Conservation (phyloP, 2,797 vertebrate species). For the Rhinatrema bivittatum region DNA sequence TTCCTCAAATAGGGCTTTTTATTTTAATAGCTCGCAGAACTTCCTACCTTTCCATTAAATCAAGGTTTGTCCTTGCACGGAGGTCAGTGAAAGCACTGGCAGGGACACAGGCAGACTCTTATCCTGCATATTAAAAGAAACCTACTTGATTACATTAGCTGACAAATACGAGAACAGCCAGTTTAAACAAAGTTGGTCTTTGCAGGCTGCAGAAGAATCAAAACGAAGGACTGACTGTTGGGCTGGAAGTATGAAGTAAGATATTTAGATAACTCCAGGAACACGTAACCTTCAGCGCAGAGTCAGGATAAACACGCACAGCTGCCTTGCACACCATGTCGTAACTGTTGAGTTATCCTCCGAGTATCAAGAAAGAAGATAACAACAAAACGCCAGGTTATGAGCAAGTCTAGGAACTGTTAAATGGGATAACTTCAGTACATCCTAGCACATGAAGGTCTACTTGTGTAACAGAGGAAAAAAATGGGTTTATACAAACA, state of each 20-base stretch:
- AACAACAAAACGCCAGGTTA: too few relatives aligned
- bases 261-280: not conserved
- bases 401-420: too few relatives aligned
- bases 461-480: too few relatives aligned
- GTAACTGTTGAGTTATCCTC: too few relatives aligned
- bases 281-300: too few relatives aligned
- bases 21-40: slow-evolving; percentile 15
- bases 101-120: slow-evolving; percentile 12
- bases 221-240: not conserved
- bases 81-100: not conserved
- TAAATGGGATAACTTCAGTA: too few relatives aligned
- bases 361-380: too few relatives aligned
- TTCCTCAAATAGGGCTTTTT: slow-evolving; percentile 15
- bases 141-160: not conserved
- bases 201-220: not conserved
- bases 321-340: too few relatives aligned
- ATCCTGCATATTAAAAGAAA: slow-evolving; percentile 11
- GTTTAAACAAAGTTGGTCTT: not conserved
- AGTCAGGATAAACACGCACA: too few relatives aligned
- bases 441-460: too few relatives aligned
- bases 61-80: not conserved
- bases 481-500: too few relatives aligned
- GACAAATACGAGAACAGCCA: not conserved
- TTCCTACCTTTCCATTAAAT: slow-evolving; percentile 4
- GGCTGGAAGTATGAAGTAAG: fast-evolving